Base-by-base conservation (phyloP, 2,113 vertebrate genomes). In the Egretta garzetta region DNA sequence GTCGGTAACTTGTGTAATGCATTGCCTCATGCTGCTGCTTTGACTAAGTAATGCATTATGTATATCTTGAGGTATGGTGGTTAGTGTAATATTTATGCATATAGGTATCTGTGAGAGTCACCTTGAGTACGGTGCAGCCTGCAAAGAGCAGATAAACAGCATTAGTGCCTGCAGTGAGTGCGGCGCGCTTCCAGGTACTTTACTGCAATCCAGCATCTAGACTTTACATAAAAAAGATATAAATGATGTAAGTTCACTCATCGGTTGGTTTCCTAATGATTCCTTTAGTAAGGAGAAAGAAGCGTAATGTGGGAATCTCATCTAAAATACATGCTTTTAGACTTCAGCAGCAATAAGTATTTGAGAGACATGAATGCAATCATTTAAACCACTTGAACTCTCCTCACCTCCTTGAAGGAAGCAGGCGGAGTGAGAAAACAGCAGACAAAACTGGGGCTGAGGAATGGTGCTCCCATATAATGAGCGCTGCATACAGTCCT, bases 71-170 rank as follows among this genome's bases (percentile, higher is more conserved):
- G 74, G 76, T 91, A 62, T 32, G 43, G 89, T 77, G 82, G 81
- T 60, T 96, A 73, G 55, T 62, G 80, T 76, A 93, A 37, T 76
- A 80, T 92, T 85, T 93, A 92, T 93, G 77, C 76, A 75, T 92
- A 50, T 43, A 93, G 90, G 68, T 81, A 47, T 75, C 73, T 81
- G 39, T 50, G 86, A 79, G 76, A 88, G 91, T 95, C 77, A 67
- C 92, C 95, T 74, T 88, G 88, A 74, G 95, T 20, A 70, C 3
- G 5, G 64, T 9, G 3, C 66, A 72, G 80, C 60, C 88, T 95
- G 88, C 66, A 66, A 58, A 58, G 72, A 88, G 74, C 93, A 87
- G 91, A 94, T 89, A 86, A 95, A 94, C 55, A 80, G 81, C 58
- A 60, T 91, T 75, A 80, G 72, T 55, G 47, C 45, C 91, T 93